A percentile compares a stretch with the other conserved stretches of the same genome.
These are phyloP conservation scores for Scalopus aquaticus DNA, from an alignment of 2,113 vertebrate genomes.

Conservation along the genomic window DNA sequence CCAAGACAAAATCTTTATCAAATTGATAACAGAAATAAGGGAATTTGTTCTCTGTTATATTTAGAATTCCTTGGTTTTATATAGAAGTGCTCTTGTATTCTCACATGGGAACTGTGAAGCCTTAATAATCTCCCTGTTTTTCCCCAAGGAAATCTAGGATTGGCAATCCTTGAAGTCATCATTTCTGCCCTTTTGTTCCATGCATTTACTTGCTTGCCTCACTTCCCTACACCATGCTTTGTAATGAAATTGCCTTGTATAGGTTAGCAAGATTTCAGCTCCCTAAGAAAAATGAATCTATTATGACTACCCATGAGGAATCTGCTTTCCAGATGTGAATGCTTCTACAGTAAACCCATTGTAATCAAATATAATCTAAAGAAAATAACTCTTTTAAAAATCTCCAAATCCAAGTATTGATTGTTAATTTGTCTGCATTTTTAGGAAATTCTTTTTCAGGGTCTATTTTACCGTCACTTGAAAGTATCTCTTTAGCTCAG, in stretches of 20 bases:
- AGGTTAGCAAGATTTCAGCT: background rate
- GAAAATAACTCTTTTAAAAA: background rate
- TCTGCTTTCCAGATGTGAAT: background rate
- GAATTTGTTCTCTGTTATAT: background rate
- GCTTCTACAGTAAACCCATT: background rate
- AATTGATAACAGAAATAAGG: background rate
- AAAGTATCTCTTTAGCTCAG: background rate
- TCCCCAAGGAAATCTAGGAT: background rate
- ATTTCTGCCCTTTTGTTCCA: background rate
- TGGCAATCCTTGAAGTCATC: rapidly evolving
- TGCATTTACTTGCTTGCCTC: background rate
- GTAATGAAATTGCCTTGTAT: background rate
- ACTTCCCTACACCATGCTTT: background rate
- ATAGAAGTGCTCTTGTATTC: background rate
- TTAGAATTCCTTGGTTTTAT: background rate
- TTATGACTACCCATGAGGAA: background rate
- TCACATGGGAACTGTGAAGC: background rate
- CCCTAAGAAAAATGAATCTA: background rate
- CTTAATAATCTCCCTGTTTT: background rate
- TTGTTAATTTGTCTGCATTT: background rate
- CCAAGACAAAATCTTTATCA: background rate
- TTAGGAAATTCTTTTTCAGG: background rate
- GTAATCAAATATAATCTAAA: background rate
- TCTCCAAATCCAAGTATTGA: background rate
- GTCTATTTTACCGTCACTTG: background rate